These are phyloP conservation scores for Sturnira hondurensis DNA, from an alignment of 2,113 vertebrate genomes.

Conservation along the genomic window DNA sequence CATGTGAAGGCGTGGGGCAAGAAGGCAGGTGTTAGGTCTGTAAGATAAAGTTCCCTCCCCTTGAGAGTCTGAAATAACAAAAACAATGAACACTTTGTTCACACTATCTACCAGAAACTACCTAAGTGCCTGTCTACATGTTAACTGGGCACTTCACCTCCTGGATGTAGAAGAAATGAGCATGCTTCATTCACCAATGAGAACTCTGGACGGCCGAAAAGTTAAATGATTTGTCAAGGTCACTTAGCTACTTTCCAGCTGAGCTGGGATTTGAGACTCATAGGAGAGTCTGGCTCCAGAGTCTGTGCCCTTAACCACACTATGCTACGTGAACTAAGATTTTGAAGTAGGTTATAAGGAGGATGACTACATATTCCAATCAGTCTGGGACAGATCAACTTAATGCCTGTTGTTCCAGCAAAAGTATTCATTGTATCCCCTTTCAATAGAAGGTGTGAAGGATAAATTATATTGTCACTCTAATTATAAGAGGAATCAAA, in stretches of 20 bases:
- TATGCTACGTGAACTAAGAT: neutral
- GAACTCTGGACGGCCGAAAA: neutral
- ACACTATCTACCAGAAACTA: neutral
- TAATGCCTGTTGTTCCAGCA: neutral
- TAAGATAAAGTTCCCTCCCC: neutral
- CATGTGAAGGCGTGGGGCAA: neutral
- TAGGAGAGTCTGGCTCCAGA: neutral
- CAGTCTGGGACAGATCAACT: neutral
- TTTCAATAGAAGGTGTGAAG: conserved; percentile 18
- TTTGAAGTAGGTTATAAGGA: neutral
- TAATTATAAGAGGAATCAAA: conserved; percentile 14
- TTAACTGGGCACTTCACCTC: neutral
- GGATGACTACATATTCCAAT: neutral
- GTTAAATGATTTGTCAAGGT: neutral
- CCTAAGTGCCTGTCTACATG: neutral
- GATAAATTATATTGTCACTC: neutral
- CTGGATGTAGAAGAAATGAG: neutral
- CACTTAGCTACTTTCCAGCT: neutral
- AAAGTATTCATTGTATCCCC: neutral
- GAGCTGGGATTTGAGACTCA: neutral
- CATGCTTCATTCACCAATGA: neutral
- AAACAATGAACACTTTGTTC: neutral
- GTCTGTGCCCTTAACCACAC: neutral
- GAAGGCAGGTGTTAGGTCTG: neutral
- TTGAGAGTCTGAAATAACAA: neutral